phyloP scores from a whole-genome alignment of 2,888 invertebrate genomes.

The Thecophora atra region DNA sequence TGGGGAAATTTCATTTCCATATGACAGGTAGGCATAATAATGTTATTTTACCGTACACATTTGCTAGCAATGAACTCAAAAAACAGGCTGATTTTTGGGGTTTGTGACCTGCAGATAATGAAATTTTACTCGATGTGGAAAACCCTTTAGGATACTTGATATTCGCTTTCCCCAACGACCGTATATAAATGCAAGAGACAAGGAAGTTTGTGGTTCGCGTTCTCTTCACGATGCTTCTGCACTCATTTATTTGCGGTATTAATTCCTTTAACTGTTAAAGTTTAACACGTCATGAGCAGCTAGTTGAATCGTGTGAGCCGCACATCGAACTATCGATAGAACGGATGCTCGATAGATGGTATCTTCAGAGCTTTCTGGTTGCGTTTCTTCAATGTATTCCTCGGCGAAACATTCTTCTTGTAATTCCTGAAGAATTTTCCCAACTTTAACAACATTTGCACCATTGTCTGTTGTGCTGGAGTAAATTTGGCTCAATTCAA shows the following conservation, averaged over 20 bases:
- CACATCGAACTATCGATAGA: slow-evolving; percentile 34
- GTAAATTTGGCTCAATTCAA: slow-evolving; percentile 40
- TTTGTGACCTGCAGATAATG: too few relatives aligned
- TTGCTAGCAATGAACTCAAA: too few relatives aligned
- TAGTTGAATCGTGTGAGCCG: slow-evolving; percentile 30
- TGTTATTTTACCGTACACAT: too few relatives aligned
- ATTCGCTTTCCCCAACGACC: too few relatives aligned
- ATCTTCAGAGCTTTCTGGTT: background rate
- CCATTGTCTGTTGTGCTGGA: slow-evolving; percentile 37
- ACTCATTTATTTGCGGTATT: background rate
- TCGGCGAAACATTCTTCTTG: slow-evolving; percentile 2
- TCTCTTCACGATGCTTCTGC: slow-evolving; percentile 21
- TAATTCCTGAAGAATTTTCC: slow-evolving; percentile 12
- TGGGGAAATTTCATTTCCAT: too few relatives aligned
- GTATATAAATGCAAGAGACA: too few relatives aligned
- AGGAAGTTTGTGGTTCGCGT: too few relatives aligned
- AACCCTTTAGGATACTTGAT: too few relatives aligned
- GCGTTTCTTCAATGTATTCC: background rate
- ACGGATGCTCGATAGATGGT: slow-evolving; percentile 3
- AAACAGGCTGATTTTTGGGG: too few relatives aligned
- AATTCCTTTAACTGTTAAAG: too few relatives aligned
- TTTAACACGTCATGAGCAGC: slow-evolving; percentile 28
- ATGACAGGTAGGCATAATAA: too few relatives aligned
- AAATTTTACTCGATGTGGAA: too few relatives aligned
- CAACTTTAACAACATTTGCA: slow-evolving; percentile 32